These are phyloP conservation scores for Acanthiza pusilla DNA, from an alignment of 2,797 vertebrate genomes.

Conservation along the genomic window DNA sequence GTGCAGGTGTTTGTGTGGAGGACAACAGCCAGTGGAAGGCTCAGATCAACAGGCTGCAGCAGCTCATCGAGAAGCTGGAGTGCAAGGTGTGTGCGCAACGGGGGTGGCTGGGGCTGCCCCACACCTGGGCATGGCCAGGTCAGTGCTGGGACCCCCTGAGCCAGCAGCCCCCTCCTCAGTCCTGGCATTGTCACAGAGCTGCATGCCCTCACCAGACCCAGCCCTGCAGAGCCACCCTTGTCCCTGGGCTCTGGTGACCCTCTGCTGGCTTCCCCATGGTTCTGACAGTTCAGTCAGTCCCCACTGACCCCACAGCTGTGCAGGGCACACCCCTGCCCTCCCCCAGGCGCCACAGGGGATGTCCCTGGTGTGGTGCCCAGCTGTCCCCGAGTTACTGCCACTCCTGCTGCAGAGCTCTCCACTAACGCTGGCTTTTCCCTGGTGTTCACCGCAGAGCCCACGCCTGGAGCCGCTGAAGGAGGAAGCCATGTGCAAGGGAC, in stretches of 20 bases:
- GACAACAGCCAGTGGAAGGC: slow-evolving; percentile 86
- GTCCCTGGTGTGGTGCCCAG: fast-evolving
- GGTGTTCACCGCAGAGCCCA: slow-evolving; percentile 74
- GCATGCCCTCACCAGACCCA: background rate
- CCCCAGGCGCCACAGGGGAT: fast-evolving
- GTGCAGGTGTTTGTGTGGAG: slow-evolving; percentile 76
- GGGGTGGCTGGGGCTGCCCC: background rate
- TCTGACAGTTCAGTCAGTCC: background rate
- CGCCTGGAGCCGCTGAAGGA: slow-evolving; percentile 88
- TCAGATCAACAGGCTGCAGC: slow-evolving; percentile 90
- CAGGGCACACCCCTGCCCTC: background rate
- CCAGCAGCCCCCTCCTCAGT: fast-evolving
- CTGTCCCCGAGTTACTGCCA: background rate
- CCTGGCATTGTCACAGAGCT: background rate
- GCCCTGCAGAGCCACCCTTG: background rate
- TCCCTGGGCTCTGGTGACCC: background rate
- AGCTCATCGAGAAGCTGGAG: slow-evolving; percentile 92
- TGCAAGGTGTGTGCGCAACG: slow-evolving; percentile 79
- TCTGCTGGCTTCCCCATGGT: background rate
- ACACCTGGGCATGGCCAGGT: fast-evolving
- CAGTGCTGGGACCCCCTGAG: background rate
- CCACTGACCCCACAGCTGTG: background rate
- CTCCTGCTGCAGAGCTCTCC: background rate
- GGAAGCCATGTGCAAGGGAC: slow-evolving; percentile 77
- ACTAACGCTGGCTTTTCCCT: background rate